Conservation (phyloP, 2,797 vertebrate genomes). For the Xenops minutus region DNA sequence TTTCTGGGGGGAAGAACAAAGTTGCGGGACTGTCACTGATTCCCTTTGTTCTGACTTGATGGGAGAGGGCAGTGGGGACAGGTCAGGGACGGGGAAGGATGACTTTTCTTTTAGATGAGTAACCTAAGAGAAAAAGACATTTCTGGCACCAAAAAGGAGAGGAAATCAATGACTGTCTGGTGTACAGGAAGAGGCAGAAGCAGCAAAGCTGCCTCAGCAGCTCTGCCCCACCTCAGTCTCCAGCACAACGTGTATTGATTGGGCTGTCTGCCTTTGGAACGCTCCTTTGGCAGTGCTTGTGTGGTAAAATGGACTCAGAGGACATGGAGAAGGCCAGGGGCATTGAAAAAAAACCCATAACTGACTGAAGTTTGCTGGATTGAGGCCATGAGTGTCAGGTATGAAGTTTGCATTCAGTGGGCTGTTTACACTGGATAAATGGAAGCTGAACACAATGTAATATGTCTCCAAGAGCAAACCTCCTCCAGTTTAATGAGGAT, state of each 20-base stretch:
- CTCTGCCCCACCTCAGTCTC: neutral
- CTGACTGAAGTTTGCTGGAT: neutral
- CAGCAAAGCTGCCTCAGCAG: neutral
- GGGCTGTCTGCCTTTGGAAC: neutral
- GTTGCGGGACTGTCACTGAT: neutral
- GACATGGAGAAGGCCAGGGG: neutral
- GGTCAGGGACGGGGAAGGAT: neutral
- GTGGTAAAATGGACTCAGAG: neutral
- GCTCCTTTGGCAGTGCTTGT: fast-evolving
- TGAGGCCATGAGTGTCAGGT: neutral
- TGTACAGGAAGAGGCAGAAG: neutral
- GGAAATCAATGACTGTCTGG: neutral
- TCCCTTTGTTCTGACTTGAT: neutral
- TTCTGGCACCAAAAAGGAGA: neutral
- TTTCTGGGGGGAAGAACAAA: neutral
- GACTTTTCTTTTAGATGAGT: neutral
- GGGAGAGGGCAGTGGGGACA: neutral
- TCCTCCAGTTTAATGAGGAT: neutral
- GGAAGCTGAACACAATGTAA: neutral
- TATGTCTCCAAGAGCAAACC: neutral
- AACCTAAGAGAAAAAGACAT: neutral
- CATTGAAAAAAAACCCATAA: neutral
- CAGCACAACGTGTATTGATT: fast-evolving
- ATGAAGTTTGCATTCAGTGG: neutral
- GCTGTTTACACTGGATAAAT: neutral